These are phyloP conservation scores for Cyprinus carpio DNA, from an alignment of 2,113 vertebrate genomes.

Conservation along the genomic window DNA sequence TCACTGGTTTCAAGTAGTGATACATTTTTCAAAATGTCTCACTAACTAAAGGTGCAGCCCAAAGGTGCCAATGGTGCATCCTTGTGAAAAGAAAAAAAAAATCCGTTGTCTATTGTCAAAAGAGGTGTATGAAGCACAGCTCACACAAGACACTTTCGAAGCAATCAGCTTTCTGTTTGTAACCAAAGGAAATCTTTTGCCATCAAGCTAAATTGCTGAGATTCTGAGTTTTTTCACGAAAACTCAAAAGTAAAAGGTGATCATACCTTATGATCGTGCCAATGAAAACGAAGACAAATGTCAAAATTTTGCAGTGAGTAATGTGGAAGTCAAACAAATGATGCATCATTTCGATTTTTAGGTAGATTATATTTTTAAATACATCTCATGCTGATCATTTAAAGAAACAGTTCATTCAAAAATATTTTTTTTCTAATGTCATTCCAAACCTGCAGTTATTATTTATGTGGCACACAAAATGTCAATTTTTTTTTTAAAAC, in stretches of 20 bases:
- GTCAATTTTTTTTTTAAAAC: not conserved
- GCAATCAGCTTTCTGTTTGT: not conserved
- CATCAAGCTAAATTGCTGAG: too few species aligned
- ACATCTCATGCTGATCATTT: not conserved
- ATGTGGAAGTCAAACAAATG: not conserved
- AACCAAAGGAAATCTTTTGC: not conserved
- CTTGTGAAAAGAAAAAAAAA: not conserved
- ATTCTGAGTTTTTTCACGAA: not conserved
- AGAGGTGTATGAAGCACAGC: not conserved
- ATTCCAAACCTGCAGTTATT: not conserved
- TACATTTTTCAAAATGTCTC: not conserved
- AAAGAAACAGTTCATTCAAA: not conserved
- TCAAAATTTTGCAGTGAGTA: not conserved
- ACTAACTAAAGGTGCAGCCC: not conserved
- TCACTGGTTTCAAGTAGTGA: not conserved
- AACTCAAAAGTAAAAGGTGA: not conserved
- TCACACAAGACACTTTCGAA: not conserved
- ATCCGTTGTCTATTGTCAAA: not conserved
- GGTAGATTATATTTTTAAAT: not conserved
- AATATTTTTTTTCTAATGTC: too few species aligned
- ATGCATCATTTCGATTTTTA: not conserved
- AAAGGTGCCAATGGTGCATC: not conserved
- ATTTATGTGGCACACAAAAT: not conserved
- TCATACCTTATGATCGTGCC: not conserved
- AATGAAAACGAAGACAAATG: too few species aligned